Evolutionary conservation across 2,797 vertebrate genomes (phyloP).

Genomic region (Cryptoblepharus egeriae): DNA sequence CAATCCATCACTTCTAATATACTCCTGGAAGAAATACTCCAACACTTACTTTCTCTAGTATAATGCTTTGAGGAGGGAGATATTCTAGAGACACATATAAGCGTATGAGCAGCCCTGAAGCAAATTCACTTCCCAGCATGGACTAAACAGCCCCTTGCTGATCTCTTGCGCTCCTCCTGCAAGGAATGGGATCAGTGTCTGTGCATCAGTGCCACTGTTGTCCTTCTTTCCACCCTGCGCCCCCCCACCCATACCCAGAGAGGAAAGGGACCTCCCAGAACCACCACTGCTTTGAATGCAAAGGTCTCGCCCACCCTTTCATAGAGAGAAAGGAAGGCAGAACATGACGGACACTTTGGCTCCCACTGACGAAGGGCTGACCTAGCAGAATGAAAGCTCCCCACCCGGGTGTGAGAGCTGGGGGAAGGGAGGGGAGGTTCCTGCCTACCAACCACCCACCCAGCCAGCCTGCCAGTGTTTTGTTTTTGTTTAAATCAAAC

Average conservation of each 20-base stretch:
- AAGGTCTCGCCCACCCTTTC: conserved; percentile 72
- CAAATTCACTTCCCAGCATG: conserved; percentile 6
- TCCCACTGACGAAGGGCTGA: conserved; percentile 62
- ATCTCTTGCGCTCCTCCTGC: conserved; percentile 15
- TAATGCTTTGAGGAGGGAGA: conserved; percentile 10
- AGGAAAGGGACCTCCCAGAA: conserved; percentile 69
- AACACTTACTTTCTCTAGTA: conserved; percentile 7
- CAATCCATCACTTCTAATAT: conserved; percentile 2
- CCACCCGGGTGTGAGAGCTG: conserved; percentile 56
- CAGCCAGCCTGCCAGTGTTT: conserved; percentile 68
- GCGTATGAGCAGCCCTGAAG: neutral
- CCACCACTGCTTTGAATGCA: conserved; percentile 71
- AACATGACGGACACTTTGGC: conserved; percentile 73
- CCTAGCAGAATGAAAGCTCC: conserved; percentile 68
- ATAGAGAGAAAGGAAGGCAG: conserved; percentile 58
- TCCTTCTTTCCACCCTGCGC: conserved; percentile 23
- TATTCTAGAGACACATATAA: conserved; percentile 15
- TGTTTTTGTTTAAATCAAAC: conserved; percentile 75
- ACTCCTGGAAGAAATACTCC: conserved; percentile 11
- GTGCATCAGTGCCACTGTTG: conserved; percentile 35
- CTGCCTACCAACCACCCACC: conserved; percentile 59
- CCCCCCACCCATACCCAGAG: conserved; percentile 53
- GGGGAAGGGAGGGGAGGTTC: conserved; percentile 49
- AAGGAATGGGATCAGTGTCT: conserved; percentile 20
- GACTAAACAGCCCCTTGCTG: conserved; percentile 10